A percentile compares a stretch with the other conserved stretches of the same genome.
Evolutionary conservation across 2,888 invertebrate genomes (phyloP).

Genomic region (Drosophila suboccidentalis): DNA sequence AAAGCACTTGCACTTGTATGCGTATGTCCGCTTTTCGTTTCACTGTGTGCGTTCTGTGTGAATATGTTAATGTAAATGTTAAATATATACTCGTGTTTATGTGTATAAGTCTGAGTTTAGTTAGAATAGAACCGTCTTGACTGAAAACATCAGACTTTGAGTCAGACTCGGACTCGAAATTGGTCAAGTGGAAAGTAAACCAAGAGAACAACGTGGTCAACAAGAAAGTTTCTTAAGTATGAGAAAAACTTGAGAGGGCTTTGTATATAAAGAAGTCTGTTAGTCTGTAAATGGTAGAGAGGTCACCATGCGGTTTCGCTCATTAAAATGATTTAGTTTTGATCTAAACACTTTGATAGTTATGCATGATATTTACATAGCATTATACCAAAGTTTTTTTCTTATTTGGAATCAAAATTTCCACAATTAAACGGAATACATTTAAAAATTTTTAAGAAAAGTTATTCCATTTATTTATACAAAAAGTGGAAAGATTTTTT

Average conservation of each 20-base stretch:
- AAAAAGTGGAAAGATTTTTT: conserved; percentile 34
- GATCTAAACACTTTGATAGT: conserved; percentile 72
- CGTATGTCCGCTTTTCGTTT: conserved; percentile 75
- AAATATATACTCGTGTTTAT: not conserved
- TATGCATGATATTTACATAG: conserved; percentile 69
- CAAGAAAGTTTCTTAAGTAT: conserved; percentile 51
- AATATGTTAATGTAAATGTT: conserved; percentile 61
- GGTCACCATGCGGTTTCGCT: conserved; percentile 70
- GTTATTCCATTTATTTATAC: conserved; percentile 9
- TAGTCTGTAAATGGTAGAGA: conserved; percentile 45
- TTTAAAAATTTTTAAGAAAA: not conserved
- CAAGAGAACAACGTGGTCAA: conserved; percentile 63
- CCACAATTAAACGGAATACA: conserved; percentile 14
- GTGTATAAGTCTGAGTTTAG: conserved; percentile 20
- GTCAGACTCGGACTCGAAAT: conserved; percentile 62
- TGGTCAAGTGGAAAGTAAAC: conserved; percentile 81
- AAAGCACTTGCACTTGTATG: conserved; percentile 70
- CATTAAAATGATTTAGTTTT: conserved; percentile 78
- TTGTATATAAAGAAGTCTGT: too few species aligned
- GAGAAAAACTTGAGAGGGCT: conserved; percentile 38
- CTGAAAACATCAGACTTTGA: conserved; percentile 10
- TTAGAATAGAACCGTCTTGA: conserved; percentile 72
- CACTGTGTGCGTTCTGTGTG: conserved; percentile 68
- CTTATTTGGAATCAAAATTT: conserved; percentile 9
- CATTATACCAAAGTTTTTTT: conserved; percentile 40